phyloP scores from a whole-genome alignment of 30 jellyfish, hydroid and myxozoan genomes.

The Hydractinia echinata region DNA sequence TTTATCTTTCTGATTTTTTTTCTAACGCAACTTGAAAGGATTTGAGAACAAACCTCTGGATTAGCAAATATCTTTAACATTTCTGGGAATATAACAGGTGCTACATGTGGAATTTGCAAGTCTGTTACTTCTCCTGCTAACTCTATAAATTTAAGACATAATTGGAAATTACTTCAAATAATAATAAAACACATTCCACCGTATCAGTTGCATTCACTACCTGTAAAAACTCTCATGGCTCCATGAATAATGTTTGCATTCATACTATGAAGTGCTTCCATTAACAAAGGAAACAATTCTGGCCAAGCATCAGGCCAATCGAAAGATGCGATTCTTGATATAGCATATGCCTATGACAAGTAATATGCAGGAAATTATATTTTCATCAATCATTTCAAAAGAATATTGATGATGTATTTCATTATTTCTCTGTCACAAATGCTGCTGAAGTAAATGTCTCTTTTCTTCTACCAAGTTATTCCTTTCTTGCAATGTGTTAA shows the following conservation, averaged over 20 bases:
- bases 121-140: conserved; percentile 91
- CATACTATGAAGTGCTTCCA: conserved; percentile 71
- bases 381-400: background rate
- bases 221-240: conserved; percentile 78
- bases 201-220: conserved; percentile 4
- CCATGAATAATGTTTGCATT: conserved; percentile 82
- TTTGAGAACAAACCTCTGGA: conserved; percentile 50
- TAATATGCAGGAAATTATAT: too few relatives aligned
- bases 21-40: background rate
- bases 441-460: background rate
- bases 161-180: background rate
- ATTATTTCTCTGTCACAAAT: background rate
- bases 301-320: conserved; percentile 99
- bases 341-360: conserved; percentile 66
- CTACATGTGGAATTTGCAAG: conserved; percentile 91
- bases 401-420: background rate
- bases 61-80: conserved; percentile 51
- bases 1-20: too few relatives aligned
- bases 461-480: too few relatives aligned
- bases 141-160: conserved; percentile 38
- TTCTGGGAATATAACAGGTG: conserved; percentile 85
- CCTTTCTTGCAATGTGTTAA: too few relatives aligned
- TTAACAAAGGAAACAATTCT: conserved; percentile 49
- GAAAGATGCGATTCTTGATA: conserved; percentile 72
- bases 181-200: background rate